phyloP scores from a whole-genome alignment of 1,140 invertebrate genomes.

The Drosophila tropicalis region DNA sequence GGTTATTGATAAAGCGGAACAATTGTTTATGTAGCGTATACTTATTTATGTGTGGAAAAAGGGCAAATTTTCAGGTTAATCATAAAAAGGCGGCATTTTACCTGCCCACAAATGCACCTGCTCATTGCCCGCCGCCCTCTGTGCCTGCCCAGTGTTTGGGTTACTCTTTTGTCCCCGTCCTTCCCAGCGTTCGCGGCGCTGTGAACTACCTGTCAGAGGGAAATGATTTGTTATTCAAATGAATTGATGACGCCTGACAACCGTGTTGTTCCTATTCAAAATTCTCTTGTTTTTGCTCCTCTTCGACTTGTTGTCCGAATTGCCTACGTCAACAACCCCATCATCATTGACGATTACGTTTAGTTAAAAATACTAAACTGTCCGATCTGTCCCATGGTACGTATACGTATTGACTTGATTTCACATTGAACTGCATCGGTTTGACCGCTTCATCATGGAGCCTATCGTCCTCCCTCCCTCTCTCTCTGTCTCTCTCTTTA shows the following conservation, averaged over 20 bases:
- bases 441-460: slow-evolving; percentile 47
- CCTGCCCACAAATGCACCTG: slow-evolving; percentile 39
- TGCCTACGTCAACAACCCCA: slow-evolving; percentile 74
- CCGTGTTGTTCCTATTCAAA: slow-evolving; percentile 48
- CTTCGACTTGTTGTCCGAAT: slow-evolving; percentile 35
- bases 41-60: not conserved
- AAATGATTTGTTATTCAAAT: slow-evolving; percentile 78
- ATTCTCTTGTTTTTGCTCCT: slow-evolving; percentile 7
- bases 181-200: slow-evolving; percentile 25
- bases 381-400: slow-evolving; percentile 60
- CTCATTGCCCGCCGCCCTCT: not conserved
- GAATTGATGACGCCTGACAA: slow-evolving; percentile 58
- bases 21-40: not conserved
- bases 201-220: slow-evolving; percentile 59
- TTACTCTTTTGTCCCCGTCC: slow-evolving; percentile 32
- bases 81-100: slow-evolving; percentile 16
- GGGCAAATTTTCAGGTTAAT: slow-evolving; percentile 12
- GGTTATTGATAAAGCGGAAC: slow-evolving; percentile 21
- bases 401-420: slow-evolving; percentile 59
- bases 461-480: slow-evolving; percentile 11
- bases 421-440: slow-evolving; percentile 11
- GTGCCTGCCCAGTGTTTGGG: not conserved
- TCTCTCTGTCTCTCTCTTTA: slow-evolving; percentile 11
- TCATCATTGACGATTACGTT: slow-evolving; percentile 53
- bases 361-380: slow-evolving; percentile 65